Evolutionary conservation across 2,113 vertebrate genomes (phyloP), one percentile per base, ranked within the genome.

Genomic region (Ardeotis arabs): DNA sequence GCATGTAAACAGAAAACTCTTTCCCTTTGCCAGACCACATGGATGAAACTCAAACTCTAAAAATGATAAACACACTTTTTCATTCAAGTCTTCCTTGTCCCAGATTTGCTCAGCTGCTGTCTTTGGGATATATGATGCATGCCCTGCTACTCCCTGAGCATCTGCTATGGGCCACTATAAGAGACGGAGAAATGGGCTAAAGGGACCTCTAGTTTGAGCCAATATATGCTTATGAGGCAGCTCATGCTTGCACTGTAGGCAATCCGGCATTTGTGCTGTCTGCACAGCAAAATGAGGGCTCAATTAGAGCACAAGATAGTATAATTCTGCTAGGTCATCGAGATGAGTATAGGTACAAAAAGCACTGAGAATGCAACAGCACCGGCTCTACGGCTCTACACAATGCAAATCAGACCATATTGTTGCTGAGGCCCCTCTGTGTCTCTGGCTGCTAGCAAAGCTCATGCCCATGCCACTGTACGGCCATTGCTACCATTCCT

Each of bases 91-190:
- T 75, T 91, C 76, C 56, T 84, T 91, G 73, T 84, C 69, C 73
- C 94, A 94, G 29, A 89, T 95, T 88, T 91, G 56, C 84, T 89
- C 93, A 94, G 69, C 87, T 92, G 80, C 77, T 84, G 49, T 93
- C 77, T 84, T 89, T 24, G 49, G 89, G 89, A 91, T 91, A 88
- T 82, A 79, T 68, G 92, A 91, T 93, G 62, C 70, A 79, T 82
- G 66, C 53, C 69, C 52, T 94, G 84, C 58, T 87, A 59, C 58
- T 96, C 95, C 87, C 92, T 14, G 21, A 90, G 82, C 92, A 95
- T 94, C 96, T 96, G 95, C 78, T 91, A 22, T 64, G 70, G 33
- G 62, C 58, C 49, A 52, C 78, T 91, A 64, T 0, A 2, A 87
- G 56, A 90, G 44, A 39, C 6, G 52, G 49, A 60, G 74, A 72